A percentile compares a stretch with the other conserved stretches of the same genome.
phyloP scores from a whole-genome alignment of 2,888 invertebrate genomes.

The Philopedon plagiatum region DNA sequence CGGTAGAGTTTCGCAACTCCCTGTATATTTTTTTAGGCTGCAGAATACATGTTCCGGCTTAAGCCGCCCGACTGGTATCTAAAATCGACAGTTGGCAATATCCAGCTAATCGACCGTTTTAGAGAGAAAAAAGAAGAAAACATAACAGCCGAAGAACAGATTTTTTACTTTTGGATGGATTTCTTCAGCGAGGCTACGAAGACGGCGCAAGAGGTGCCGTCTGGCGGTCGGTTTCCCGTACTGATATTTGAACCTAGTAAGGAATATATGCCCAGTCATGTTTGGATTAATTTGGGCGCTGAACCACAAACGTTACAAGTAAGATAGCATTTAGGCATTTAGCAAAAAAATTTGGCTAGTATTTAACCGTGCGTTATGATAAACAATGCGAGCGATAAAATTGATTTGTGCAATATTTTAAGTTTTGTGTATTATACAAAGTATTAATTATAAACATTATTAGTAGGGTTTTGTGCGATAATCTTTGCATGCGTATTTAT shows the following conservation, averaged over 20 bases:
- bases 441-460: no score
- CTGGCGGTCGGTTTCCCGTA: conserved; percentile 85
- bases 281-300: conserved; percentile 94
- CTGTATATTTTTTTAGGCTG: conserved; percentile 36
- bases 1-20: no score
- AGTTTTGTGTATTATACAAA: no score
- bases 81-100: conserved; percentile 76
- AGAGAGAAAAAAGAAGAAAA: conserved; percentile 85
- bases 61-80: conserved; percentile 96
- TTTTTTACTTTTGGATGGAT: conserved; percentile 98
- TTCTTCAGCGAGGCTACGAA: conserved; percentile 97
- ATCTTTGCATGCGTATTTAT: no score
- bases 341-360: no score
- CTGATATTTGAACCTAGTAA: conserved; percentile 92
- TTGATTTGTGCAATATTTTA: no score
- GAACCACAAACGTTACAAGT: conserved; percentile 94
- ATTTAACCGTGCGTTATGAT: no score
- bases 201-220: conserved; percentile 82
- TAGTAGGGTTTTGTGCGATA: no score
- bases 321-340: conserved; percentile 62
- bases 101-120: conserved; percentile 88
- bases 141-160: conserved; percentile 84
- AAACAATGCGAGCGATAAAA: no score
- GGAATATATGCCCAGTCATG: conserved; percentile 94
- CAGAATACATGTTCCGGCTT: conserved; percentile 92